Base-by-base conservation (phyloP, 2,113 vertebrate species). In the Nibea coibor region DNA sequence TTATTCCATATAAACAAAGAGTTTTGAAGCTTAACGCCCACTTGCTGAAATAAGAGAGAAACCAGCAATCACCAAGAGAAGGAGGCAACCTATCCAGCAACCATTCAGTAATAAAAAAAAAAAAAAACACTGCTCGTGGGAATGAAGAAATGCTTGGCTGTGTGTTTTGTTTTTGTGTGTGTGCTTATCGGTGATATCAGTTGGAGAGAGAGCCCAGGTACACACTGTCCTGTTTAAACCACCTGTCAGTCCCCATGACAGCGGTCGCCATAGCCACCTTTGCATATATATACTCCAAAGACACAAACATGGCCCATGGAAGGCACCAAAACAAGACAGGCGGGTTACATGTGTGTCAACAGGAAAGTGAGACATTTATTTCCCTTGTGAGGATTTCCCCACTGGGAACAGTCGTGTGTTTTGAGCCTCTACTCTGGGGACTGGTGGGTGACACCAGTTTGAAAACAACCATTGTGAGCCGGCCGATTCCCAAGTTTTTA, bases 161-260 rank as follows among this genome's bases (percentile, higher is more conserved):
- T 57, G 54, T 57, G 22, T 39, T 39, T 39, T 57, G 54, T 67
- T 14, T 47, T 12, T 65, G 68, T 54, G 51, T 43, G 31, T 62
- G 14, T 57, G 50, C 61, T 42, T 31, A n/a, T 56, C 5, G 50
- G 47, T 24, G 20, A 74, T 28, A 78, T 73, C 62, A 75, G 45
- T 71, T 7, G 51, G 26, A 81, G 50, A 45, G 39, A 31, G 24
- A 50, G 28, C 35, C 43, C 3, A 22, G 58, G 59, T 50, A 82
- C 75, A 78, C 45, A 26, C 43, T 82, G 80, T 83, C 73, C 72
- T 58, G n/a, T n/a, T n/a, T n/a, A n/a, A n/a, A n/a, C n/a, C n/a
- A n/a, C n/a, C n/a, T n/a, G 57, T 24, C 20, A 17, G 71, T 82
- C 75, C 70, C 84, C 62, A 78, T 24, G 24, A 68, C 65, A 53